phyloP scores from a whole-genome alignment of 2,797 vertebrate genomes.

The Micropoecilia bifurca region DNA sequence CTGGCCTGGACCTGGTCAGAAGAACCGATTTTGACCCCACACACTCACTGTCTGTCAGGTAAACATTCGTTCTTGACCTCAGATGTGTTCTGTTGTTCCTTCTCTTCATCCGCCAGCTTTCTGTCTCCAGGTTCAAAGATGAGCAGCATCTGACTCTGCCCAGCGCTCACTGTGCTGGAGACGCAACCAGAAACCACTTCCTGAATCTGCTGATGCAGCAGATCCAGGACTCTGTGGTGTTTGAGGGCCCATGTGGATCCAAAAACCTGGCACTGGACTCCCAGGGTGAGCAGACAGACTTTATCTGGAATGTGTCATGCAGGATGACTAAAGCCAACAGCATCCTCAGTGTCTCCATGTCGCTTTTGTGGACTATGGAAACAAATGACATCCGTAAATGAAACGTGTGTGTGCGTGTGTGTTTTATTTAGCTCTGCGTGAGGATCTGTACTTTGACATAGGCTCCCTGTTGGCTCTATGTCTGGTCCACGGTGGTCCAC shows the following conservation, averaged over 20 bases:
- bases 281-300: slow-evolving; percentile 78
- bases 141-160: slow-evolving; percentile 31
- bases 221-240: slow-evolving; percentile 86
- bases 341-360: neutral
- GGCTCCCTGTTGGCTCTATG: slow-evolving; percentile 90
- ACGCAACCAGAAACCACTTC: slow-evolving; percentile 79
- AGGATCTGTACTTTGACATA: slow-evolving; percentile 91
- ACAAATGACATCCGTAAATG: neutral
- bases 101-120: neutral
- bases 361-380: neutral
- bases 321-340: neutral
- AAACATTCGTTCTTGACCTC: neutral
- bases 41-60: slow-evolving; percentile 82
- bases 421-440: slow-evolving; percentile 83
- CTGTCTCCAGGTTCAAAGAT: slow-evolving; percentile 58
- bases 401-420: neutral
- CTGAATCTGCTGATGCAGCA: slow-evolving; percentile 85
- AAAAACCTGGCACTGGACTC: slow-evolving; percentile 90
- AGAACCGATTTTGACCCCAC: slow-evolving; percentile 84
- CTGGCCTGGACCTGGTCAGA: slow-evolving; percentile 85
- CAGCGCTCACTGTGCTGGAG: slow-evolving; percentile 35
- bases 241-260: slow-evolving; percentile 85
- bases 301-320: neutral
- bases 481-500: slow-evolving; percentile 88
- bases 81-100: neutral